Percentiles rank a stretch among this genome's conserved stretches.
These are phyloP conservation scores for Pseudochaenichthys georgianus DNA, from an alignment of 2,797 vertebrate genomes.

Conservation along the genomic window DNA sequence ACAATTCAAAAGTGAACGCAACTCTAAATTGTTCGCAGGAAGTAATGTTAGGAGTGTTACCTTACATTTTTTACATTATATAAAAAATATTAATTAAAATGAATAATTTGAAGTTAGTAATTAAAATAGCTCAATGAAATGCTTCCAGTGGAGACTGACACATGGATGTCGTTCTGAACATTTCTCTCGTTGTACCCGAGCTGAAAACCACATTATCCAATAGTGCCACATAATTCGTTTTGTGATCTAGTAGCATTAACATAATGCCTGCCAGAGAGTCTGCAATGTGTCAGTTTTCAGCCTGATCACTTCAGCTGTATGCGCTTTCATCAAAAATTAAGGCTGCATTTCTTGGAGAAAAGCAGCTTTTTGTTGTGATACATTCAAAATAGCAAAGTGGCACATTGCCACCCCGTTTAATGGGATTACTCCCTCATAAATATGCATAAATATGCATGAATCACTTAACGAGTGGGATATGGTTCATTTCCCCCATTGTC, in stretches of 20 bases:
- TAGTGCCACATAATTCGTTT: constrained; percentile 22
- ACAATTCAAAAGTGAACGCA: not conserved
- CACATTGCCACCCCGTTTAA: constrained; percentile 40
- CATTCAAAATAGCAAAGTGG: constrained; percentile 32
- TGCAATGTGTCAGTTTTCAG: constrained; percentile 41
- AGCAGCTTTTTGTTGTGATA: constrained; percentile 29
- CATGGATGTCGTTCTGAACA: not conserved
- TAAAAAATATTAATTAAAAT: not conserved
- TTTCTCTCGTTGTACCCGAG: constrained; percentile 12
- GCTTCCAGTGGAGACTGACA: not conserved
- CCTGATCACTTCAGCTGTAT: constrained; percentile 25
- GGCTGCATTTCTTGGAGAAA: constrained; percentile 38
- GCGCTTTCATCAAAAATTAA: constrained; percentile 25
- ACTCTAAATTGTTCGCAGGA: not conserved
- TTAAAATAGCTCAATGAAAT: constrained; percentile 5
- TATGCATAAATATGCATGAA: constrained; percentile 57
- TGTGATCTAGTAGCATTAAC: constrained; percentile 34
- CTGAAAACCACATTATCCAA: constrained; percentile 30
- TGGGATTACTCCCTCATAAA: constrained; percentile 58
- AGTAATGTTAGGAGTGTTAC: not conserved
- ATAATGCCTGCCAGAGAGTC: constrained; percentile 12
- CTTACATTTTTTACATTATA: not conserved
- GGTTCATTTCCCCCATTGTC: constrained; percentile 37
- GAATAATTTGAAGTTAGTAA: not conserved
- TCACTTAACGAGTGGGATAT: constrained; percentile 46